Evolutionary conservation across 35 echinoderm and acorn worm genomes (phyloP).

Genomic region (Nesometra sesokonis): DNA sequence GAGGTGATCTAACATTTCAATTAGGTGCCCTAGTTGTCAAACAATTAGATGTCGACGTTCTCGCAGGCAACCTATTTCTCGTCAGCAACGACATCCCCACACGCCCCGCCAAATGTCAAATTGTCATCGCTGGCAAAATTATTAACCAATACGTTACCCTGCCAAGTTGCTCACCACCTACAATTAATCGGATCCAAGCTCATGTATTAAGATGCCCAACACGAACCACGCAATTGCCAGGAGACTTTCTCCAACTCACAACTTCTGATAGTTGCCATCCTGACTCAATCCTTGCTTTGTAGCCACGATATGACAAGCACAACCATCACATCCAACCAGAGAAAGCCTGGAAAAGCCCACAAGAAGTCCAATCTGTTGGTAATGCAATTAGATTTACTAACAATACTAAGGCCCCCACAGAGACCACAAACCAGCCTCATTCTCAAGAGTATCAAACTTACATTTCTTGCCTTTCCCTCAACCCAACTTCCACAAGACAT

Average conservation of each 20-base stretch:
- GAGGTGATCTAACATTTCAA: neutral
- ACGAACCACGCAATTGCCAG: neutral
- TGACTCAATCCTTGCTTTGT: neutral
- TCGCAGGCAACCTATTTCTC: slow-evolving; percentile 9
- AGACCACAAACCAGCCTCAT: no score
- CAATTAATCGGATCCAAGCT: neutral
- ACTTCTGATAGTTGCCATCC: neutral
- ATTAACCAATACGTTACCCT: neutral
- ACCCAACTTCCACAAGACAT: neutral
- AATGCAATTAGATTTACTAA: neutral
- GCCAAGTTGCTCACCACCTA: neutral
- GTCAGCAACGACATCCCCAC: neutral
- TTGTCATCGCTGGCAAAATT: neutral
- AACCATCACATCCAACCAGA: neutral
- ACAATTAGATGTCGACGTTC: slow-evolving; percentile 6
- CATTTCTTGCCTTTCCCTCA: neutral
- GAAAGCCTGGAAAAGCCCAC: neutral
- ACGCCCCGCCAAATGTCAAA: neutral
- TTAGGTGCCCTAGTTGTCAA: neutral
- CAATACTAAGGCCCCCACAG: neutral
- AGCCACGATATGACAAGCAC: neutral
- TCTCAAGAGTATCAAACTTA: no score
- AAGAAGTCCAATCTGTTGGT: neutral
- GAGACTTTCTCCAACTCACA: neutral
- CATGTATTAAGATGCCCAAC: neutral